Base-by-base conservation (phyloP, 2,888 invertebrate species). In the Meghimatium bilineatum region DNA sequence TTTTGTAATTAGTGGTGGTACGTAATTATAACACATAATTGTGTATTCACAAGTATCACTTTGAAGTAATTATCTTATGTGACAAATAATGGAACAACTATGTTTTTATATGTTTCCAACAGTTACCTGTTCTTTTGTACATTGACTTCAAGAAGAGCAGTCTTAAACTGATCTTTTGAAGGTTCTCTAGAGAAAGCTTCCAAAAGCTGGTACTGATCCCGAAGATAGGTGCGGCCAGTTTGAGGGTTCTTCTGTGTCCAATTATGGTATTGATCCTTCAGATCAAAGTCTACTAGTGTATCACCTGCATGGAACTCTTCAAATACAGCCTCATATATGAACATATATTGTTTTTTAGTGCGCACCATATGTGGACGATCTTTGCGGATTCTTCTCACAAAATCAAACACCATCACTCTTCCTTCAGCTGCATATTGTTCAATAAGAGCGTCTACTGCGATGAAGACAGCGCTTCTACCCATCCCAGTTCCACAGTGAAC, bases 401-500 rank as follows among this genome's bases (percentile, higher is more conserved):
- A 91, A 23, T 90, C 90, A 86, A 87, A 92, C 20, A 93, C 92
- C 63, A 52, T 74, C 34, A 82, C 85, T 38, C 88, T 86, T 49
- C 93, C 90, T 72, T 93, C 91, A 20, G 82, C 79, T n/a, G 89
- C 87, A 75, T 93, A 93, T 85, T 93, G 92, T 36, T 92, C 90
- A 74, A 93, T 78, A 3, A 93, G 88, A 26, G 90, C 88, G 85
- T 93, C 93, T 6, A 93, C 87, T 5, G 93, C 93, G 17, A 93
- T 93, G 88, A 90, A 93, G 3, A 91, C 91, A 3, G 91, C 93
- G 1, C 92, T 92, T 34, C 93, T 86, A 72, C 92, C 92, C 52
- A 93, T 91, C 2, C 93, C 93, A 10, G 93, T 93, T 14, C 93
- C 93, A 87, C 93, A 93, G 82, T 93, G 93, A 12, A 93, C 93